These are phyloP conservation scores for Trachymyrmex cornetzi DNA, from an alignment of 1,140 invertebrate species.

Conservation along the genomic window DNA sequence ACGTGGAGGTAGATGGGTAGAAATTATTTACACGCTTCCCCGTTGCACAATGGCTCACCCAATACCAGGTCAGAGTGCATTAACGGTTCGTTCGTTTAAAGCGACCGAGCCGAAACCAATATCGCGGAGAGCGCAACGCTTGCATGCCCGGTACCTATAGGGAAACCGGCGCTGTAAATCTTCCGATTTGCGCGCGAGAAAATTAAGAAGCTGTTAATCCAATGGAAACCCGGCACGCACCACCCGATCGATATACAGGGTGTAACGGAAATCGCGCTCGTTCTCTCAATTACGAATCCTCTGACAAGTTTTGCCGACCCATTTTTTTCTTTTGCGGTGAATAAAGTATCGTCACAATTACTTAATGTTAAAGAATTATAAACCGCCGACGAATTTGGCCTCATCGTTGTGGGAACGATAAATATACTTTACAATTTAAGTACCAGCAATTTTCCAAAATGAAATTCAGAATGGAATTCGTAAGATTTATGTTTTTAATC, in stretches of 20 bases:
- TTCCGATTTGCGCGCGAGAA: slow-evolving; percentile 61
- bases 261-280: slow-evolving; percentile 36
- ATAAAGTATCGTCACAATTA: neutral
- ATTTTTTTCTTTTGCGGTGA: neutral
- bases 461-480: slow-evolving; percentile 9
- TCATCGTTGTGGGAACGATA: neutral
- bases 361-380: neutral
- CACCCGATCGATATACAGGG: slow-evolving; percentile 23
- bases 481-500: neutral
- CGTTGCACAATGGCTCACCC: slow-evolving; percentile 63
- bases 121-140: slow-evolving; percentile 66
- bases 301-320: neutral
- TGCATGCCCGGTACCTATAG: slow-evolving; percentile 58
- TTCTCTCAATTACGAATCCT: slow-evolving; percentile 24
- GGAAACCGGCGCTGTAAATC: slow-evolving; percentile 50
- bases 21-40: slow-evolving; percentile 70
- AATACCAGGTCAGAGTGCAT: slow-evolving; percentile 68
- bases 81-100: slow-evolving; percentile 70
- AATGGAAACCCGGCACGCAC: slow-evolving; percentile 53
- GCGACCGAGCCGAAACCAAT: slow-evolving; percentile 66
- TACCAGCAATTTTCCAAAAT: neutral
- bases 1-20: slow-evolving; percentile 54
- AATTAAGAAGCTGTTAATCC: slow-evolving; percentile 70
- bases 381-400: neutral
- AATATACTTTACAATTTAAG: neutral